Evolutionary conservation across 2,113 vertebrate species (phyloP).

Genomic region (Varanus salvator): DNA sequence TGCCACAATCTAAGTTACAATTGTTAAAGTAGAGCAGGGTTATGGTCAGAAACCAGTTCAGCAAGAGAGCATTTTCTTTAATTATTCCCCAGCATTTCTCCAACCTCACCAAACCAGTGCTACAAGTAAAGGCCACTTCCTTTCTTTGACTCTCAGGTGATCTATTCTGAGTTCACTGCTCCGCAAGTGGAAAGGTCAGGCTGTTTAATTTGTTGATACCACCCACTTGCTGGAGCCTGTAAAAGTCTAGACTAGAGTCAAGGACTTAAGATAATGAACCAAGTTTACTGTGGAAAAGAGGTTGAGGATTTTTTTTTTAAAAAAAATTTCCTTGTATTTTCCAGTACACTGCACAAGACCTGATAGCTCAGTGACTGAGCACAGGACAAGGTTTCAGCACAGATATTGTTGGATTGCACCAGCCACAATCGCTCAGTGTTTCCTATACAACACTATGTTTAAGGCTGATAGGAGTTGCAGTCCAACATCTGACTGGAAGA

Average conservation of each 20-base stretch:
- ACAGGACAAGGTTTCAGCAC: background rate
- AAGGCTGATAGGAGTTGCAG: no score
- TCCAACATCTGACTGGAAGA: no score
- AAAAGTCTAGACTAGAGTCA: background rate
- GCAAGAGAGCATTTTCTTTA: background rate
- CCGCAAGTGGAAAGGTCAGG: constrained; percentile 23
- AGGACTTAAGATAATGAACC: background rate
- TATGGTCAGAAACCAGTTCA: background rate
- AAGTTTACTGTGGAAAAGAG: background rate
- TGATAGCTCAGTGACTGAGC: background rate
- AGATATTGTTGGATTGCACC: no score
- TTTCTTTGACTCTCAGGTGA: background rate
- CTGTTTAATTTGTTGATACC: background rate
- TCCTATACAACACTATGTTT: no score
- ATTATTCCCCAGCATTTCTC: background rate
- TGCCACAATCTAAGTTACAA: background rate
- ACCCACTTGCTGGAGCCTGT: background rate
- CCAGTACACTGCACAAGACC: background rate
- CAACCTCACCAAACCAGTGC: constrained; percentile 35
- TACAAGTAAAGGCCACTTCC: constrained; percentile 25
- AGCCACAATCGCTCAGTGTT: no score
- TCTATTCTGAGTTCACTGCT: constrained; percentile 12
- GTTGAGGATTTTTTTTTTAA: background rate
- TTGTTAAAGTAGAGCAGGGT: background rate
- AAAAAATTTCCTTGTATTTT: background rate